Evolutionary conservation across 1,140 invertebrate genomes (phyloP), one percentile per base, ranked within the genome.

Genomic region (Drosophila sulfurigaster): DNA sequence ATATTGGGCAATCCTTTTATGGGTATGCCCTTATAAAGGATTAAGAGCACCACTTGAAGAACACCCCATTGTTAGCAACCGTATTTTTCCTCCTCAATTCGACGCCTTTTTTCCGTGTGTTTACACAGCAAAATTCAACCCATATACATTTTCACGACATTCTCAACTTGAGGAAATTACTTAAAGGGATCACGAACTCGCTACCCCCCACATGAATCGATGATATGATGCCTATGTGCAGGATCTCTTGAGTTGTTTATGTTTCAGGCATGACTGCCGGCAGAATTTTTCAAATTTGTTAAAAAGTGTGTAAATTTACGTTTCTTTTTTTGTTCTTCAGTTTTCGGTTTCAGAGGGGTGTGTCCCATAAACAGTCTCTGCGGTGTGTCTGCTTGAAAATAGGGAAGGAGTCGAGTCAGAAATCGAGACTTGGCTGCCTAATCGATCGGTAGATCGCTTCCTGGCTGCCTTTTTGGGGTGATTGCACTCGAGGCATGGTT

Each of bases 231-330:
- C 35, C 20, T 41, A 46, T 59, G 57, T 59, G 38, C 57, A 59
- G 41, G 57, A 59, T 59, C 57, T 59, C 82, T 88, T 90, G 86
- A 90, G 78, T 90, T 90, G 81, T 90, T 90, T 90, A 90, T 90
- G 86, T 91, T 86, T 79, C 71, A 90, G 77, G 87, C 81, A 75
- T 90, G 81, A 90, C 76, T 82, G 81, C 81, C 86, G 65, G 58
- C 82, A 86, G 81, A 81, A 87, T 78, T 62, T 86, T 66, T 78
- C 81, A 89, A 89, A 90, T 90, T 90, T 90, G 86, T 89, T 86
- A 90, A 79, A 86, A 90, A 82, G 72, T 89, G 85, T 86, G 86
- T 89, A 90, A 90, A 89, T 90, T 90, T 81, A 79, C 75, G 79
- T 89, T 79, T 58, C 51, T 72, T 81, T 88, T 76, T 59, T 46